Evolutionary conservation across 2,888 invertebrate genomes (phyloP).

Genomic region (Atherix ibis): DNA sequence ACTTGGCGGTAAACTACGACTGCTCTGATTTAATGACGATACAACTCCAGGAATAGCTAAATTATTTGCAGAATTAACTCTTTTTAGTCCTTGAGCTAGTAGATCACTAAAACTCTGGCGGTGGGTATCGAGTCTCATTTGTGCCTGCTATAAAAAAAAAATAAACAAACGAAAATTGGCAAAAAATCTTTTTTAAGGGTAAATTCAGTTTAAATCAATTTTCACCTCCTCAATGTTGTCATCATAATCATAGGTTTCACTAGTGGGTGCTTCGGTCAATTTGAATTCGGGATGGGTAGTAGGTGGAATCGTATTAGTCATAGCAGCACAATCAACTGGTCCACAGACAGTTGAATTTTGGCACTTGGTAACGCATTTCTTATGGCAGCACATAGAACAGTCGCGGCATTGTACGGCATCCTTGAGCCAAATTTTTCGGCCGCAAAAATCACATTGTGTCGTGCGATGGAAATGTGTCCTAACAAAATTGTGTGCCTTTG

Average conservation of each 20-base stretch:
- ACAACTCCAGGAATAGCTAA: constrained; percentile 46
- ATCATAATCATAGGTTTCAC: constrained; percentile 16
- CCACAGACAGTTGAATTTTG: constrained; percentile 53
- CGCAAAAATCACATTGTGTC: constrained; percentile 85
- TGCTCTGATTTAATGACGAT: constrained; percentile 35
- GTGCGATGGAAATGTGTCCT: constrained; percentile 78
- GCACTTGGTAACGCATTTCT: constrained; percentile 85
- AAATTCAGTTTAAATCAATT: not conserved
- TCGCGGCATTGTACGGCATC: constrained; percentile 84
- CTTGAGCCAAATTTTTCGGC: constrained; percentile 95
- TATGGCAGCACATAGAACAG: constrained; percentile 86
- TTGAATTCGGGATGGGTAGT: constrained; percentile 33
- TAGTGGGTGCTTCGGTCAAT: constrained; percentile 29
- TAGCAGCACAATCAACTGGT: constrained; percentile 25
- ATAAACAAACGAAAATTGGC: too few species aligned
- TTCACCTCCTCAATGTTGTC: constrained; percentile 7
- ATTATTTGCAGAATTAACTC: constrained; percentile 52
- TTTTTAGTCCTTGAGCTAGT: constrained; percentile 42
- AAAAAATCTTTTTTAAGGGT: too few species aligned
- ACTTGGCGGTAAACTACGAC: constrained; percentile 57
- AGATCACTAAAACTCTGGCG: constrained; percentile 31
- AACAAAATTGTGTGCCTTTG: constrained; percentile 57
- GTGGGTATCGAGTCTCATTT: constrained; percentile 15
- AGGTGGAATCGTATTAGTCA: not conserved
- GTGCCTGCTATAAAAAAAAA: constrained; percentile 2